A percentile compares a stretch with the other conserved stretches of the same genome.
Conservation (phyloP, 2,797 vertebrate genomes). For the Scarus forsteni region DNA sequence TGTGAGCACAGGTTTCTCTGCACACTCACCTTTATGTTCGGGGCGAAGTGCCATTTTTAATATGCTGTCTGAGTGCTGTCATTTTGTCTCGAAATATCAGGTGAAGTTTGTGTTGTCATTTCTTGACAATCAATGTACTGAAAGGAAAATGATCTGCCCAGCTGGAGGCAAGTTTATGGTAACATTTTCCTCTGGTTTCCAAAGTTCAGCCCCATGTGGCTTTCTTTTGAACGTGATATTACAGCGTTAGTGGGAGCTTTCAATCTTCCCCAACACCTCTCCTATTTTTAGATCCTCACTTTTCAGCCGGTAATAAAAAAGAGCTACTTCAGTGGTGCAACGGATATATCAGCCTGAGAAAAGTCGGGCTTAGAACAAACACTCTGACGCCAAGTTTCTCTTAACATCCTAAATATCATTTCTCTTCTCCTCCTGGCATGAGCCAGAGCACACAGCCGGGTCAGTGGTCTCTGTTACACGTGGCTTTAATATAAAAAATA, state of each 20-base stretch:
- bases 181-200: conserved; percentile 76
- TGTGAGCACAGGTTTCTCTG: conserved; percentile 34
- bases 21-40: conserved; percentile 33
- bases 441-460: conserved; percentile 75
- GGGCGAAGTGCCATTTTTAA: conserved; percentile 48
- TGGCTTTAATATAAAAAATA: conserved; percentile 80
- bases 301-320: conserved; percentile 69
- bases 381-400: conserved; percentile 58
- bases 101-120: conserved; percentile 69
- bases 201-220: conserved; percentile 74
- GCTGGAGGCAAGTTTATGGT: conserved; percentile 72
- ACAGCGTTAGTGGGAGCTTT: conserved; percentile 65
- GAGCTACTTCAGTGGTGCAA: conserved; percentile 53
- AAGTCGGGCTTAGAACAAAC: conserved; percentile 63
- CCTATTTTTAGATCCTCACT: conserved; percentile 75
- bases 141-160: conserved; percentile 73
- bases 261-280: conserved; percentile 57
- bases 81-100: conserved; percentile 64
- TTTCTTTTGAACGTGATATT: conserved; percentile 78
- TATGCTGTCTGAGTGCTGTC: conserved; percentile 46
- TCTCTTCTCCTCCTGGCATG: conserved; percentile 54
- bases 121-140: conserved; percentile 66
- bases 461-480: conserved; percentile 80
- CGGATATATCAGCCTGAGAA: conserved; percentile 60
- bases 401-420: conserved; percentile 73